A percentile compares a stretch with the other conserved stretches of the same genome.
Evolutionary conservation across 2,797 vertebrate genomes (phyloP).

Genomic region (Etheostoma perlongum): DNA sequence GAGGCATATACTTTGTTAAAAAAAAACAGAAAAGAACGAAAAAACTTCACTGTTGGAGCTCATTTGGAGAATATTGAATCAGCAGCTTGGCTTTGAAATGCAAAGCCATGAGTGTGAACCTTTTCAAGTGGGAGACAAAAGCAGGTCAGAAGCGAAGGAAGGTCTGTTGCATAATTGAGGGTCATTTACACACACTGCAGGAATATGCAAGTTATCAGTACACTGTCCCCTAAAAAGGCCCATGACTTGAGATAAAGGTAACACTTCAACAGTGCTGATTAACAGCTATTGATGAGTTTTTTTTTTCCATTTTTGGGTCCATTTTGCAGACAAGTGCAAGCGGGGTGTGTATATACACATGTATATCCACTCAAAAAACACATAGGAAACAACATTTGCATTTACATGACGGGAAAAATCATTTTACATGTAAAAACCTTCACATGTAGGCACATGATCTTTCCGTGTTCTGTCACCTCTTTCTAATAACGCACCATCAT

Average conservation of each 20-base stretch:
- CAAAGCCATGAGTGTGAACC: slow-evolving; percentile 17
- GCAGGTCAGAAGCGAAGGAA: slow-evolving; percentile 11
- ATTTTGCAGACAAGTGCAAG: not conserved
- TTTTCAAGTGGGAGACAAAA: slow-evolving; percentile 42
- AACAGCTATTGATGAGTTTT: not conserved
- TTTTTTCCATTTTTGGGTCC: not conserved
- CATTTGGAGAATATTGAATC: slow-evolving; percentile 28
- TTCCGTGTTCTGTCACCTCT: not conserved
- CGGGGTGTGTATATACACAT: too few relatives aligned
- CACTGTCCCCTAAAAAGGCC: not conserved
- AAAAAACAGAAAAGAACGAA: not conserved
- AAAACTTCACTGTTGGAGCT: slow-evolving; percentile 2
- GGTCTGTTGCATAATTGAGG: slow-evolving; percentile 17
- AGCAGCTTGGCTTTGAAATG: slow-evolving; percentile 37
- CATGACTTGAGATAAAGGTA: not conserved
- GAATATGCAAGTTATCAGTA: slow-evolving; percentile 10
- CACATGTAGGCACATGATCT: not conserved
- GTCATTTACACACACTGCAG: not conserved
- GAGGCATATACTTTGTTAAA: not conserved
- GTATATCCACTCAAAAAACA: not conserved
- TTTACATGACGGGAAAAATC: not conserved
- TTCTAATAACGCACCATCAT: not conserved
- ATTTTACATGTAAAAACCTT: not conserved
- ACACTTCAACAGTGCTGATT: not conserved
- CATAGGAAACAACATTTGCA: not conserved